Evolutionary conservation across 2,113 vertebrate species (phyloP).

Genomic region (Rutilus rutilus): DNA sequence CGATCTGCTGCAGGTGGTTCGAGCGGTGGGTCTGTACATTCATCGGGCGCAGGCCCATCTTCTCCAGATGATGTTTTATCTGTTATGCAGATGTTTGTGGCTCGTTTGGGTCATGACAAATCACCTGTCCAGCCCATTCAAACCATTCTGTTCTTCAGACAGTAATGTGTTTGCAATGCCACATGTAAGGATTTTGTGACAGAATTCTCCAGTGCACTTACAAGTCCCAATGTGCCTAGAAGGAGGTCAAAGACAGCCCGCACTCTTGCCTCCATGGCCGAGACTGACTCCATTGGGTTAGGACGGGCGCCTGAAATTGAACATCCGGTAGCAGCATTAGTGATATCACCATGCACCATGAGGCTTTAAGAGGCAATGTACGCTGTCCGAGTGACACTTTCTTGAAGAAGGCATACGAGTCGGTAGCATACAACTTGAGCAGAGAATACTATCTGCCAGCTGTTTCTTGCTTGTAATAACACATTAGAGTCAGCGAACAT

Average conservation of each 20-base stretch:
- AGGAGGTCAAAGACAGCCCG: neutral
- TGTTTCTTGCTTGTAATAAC: too few relatives aligned
- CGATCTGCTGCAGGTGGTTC: neutral
- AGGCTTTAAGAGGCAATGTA: neutral
- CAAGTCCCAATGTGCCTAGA: too few relatives aligned
- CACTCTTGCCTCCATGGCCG: neutral
- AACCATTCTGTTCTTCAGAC: neutral
- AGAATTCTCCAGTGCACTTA: too few relatives aligned
- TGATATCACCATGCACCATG: neutral
- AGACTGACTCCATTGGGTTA: neutral
- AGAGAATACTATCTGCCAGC: too few relatives aligned
- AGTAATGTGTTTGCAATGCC: too few relatives aligned
- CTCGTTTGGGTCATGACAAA: neutral
- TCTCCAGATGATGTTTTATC: neutral
- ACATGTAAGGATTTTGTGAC: too few relatives aligned
- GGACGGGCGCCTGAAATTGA: neutral
- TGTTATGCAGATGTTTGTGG: neutral
- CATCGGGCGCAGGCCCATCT: neutral
- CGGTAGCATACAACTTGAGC: too few relatives aligned
- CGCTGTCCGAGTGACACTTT: too few relatives aligned
- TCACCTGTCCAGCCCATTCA: neutral
- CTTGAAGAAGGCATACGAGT: too few relatives aligned
- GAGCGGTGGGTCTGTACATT: neutral
- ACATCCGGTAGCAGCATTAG: neutral
- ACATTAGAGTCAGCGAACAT: too few relatives aligned